Conservation (phyloP, 2,113 vertebrate genomes). For the Pelodiscus sinensis region DNA sequence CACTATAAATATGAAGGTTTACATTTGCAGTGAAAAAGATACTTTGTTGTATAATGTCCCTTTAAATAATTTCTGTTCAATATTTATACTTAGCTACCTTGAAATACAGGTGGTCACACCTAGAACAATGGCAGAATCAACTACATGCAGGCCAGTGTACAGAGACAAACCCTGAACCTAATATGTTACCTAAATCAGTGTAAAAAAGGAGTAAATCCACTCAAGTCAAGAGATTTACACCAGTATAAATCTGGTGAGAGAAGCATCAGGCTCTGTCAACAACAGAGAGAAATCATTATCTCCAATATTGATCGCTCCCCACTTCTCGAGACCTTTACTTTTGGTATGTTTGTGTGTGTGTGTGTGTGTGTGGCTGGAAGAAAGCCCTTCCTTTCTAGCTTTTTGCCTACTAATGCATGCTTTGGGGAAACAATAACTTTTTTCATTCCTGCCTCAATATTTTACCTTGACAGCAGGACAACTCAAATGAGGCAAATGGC, state of each 20-base stretch:
- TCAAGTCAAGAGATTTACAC: neutral
- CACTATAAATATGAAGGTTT: neutral
- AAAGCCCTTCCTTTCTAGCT: neutral
- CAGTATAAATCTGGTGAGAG: neutral
- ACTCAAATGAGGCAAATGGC: neutral
- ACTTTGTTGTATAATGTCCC: neutral
- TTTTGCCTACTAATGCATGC: neutral
- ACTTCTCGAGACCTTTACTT: neutral
- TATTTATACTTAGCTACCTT: neutral
- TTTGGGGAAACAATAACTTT: neutral
- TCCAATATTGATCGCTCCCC: neutral
- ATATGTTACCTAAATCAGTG: neutral
- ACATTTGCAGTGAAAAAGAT: neutral
- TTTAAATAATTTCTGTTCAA: neutral
- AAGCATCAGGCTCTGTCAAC: neutral
- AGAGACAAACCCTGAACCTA: neutral
- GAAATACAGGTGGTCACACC: neutral
- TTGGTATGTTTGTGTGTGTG: neutral
- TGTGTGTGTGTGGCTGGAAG: neutral
- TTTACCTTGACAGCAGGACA: neutral
- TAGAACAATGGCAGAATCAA: neutral
- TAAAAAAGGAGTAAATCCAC: neutral
- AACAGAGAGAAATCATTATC: neutral
- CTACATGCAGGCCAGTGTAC: neutral
- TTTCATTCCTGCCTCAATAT: neutral